Conservation (phyloP, 2,888 invertebrate genomes). For the Hyalella azteca region DNA sequence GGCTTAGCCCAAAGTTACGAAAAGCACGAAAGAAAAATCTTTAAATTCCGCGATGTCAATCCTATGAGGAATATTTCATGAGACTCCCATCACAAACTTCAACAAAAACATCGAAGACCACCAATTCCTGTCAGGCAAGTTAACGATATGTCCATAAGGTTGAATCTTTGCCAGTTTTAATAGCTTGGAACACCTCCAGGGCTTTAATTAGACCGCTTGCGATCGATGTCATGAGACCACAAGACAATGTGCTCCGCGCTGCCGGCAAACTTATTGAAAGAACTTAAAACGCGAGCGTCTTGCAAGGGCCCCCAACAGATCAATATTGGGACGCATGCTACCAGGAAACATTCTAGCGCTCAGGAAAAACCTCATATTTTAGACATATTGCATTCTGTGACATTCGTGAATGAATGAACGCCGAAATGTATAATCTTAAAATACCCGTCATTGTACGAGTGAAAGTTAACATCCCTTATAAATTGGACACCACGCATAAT, state of each 20-base stretch:
- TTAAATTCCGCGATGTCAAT: no score
- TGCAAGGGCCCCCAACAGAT: slow-evolving; percentile 13
- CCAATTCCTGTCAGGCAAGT: slow-evolving; percentile 24
- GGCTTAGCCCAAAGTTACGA: no score
- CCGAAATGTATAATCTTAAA: no score
- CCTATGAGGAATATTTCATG: neutral
- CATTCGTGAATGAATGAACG: slow-evolving; percentile 1
- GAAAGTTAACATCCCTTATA: no score
- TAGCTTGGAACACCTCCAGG: slow-evolving; percentile 30
- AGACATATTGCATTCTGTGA: slow-evolving; percentile 10
- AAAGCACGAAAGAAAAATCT: no score
- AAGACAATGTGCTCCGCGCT: slow-evolving; percentile 1
- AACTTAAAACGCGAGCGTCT: slow-evolving; percentile 18
- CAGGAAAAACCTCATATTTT: slow-evolving; percentile 3
- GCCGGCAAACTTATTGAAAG: slow-evolving; percentile 34
- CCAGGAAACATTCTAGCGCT: slow-evolving; percentile 11
- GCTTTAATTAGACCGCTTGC: slow-evolving; percentile 16
- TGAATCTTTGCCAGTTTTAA: slow-evolving; percentile 35
- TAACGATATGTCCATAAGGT: slow-evolving; percentile 33
- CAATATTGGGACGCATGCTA: slow-evolving; percentile 1
- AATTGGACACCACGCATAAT: no score
- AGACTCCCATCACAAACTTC: neutral
- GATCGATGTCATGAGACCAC: slow-evolving; percentile 21
- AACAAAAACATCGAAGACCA: slow-evolving; percentile 22
- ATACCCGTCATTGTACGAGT: no score